A percentile compares a stretch with the other conserved stretches of the same genome.
phyloP scores from a whole-genome alignment of 2,888 invertebrate species.

The Andrena camellia region DNA sequence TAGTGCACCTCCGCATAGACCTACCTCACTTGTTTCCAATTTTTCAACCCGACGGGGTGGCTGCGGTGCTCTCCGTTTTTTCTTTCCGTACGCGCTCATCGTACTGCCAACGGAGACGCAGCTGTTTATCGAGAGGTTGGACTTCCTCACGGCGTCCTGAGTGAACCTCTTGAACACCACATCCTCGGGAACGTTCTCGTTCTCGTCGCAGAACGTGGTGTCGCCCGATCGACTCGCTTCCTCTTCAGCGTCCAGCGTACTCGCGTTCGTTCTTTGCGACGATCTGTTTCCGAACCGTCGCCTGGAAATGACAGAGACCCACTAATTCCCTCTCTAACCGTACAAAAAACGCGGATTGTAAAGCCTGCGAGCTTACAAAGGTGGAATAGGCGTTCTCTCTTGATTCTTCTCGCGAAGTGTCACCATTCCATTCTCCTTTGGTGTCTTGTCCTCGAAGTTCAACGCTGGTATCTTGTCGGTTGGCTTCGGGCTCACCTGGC shows the following conservation, averaged over 20 bases:
- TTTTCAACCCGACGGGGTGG: constrained; percentile 84
- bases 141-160: constrained; percentile 79
- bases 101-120: constrained; percentile 83
- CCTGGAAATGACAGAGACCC: constrained; percentile 58
- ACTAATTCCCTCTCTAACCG: background rate
- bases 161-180: constrained; percentile 79
- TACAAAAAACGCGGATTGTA: background rate
- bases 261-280: constrained; percentile 75
- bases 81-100: constrained; percentile 87
- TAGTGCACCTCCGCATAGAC: background rate
- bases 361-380: constrained; percentile 60
- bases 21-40: constrained; percentile 72
- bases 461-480: constrained; percentile 78
- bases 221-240: constrained; percentile 66
- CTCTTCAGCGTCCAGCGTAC: constrained; percentile 60
- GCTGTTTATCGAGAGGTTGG: constrained; percentile 82
- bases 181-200: constrained; percentile 79
- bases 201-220: constrained; percentile 76
- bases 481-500: constrained; percentile 79
- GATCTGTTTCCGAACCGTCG: constrained; percentile 77
- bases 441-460: constrained; percentile 70
- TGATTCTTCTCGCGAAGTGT: constrained; percentile 62
- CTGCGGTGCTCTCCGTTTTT: constrained; percentile 89
- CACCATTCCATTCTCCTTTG: constrained; percentile 63
- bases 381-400: constrained; percentile 78